A percentile compares a stretch with the other conserved stretches of the same genome.
These are phyloP conservation scores for Tholera decimalis DNA, from an alignment of 2,888 invertebrate species.

Conservation along the genomic window DNA sequence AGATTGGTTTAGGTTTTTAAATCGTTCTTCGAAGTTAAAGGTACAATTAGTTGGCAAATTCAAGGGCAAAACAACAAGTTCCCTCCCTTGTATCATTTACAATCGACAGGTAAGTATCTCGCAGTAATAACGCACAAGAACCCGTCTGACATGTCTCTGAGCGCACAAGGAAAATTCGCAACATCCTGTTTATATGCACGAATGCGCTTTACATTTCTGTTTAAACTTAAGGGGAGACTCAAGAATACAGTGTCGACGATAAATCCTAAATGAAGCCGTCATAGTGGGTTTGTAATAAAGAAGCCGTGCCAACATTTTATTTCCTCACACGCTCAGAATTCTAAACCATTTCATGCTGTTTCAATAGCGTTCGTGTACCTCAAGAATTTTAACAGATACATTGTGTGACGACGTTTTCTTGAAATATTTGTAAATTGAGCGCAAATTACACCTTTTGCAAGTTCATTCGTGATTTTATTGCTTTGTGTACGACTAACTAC, in stretches of 20 bases:
- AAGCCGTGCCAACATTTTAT: constrained; percentile 41
- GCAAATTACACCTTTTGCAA: constrained; percentile 13
- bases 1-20: not conserved
- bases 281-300: constrained; percentile 62
- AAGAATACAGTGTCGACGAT: constrained; percentile 70
- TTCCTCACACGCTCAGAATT: constrained; percentile 56
- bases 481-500: constrained; percentile 11
- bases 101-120: constrained; percentile 64
- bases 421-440: constrained; percentile 30
- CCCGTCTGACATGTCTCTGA: constrained; percentile 69
- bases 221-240: constrained; percentile 58
- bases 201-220: constrained; percentile 71
- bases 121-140: constrained; percentile 72
- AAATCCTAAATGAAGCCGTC: constrained; percentile 67
- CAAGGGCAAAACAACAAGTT: constrained; percentile 50
- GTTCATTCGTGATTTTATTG: constrained; percentile 31
- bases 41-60: constrained; percentile 24
- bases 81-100: constrained; percentile 60
- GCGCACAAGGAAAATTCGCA: constrained; percentile 83
- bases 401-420: constrained; percentile 29
- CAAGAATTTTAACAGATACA: constrained; percentile 34
- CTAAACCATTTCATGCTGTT: constrained; percentile 36
- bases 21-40: not conserved
- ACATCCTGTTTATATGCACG: constrained; percentile 83
- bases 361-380: constrained; percentile 19